Percentiles rank a stretch among this genome's conserved stretches.
Evolutionary conservation across 2,888 invertebrate species (phyloP).

Genomic region (Drosophila affinis): DNA sequence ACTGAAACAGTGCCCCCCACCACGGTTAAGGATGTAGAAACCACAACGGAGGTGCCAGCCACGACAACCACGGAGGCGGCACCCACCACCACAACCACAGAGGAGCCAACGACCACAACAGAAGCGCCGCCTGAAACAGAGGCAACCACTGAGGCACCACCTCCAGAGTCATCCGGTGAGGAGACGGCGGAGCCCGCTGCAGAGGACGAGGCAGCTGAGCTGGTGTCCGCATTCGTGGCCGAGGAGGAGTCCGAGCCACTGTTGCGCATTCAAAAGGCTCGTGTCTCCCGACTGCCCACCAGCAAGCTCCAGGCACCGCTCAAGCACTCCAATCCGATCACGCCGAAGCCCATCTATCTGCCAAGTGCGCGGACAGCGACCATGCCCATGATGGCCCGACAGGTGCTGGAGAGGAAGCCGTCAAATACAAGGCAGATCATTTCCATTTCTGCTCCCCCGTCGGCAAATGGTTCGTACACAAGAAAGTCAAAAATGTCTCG

Average conservation of each 20-base stretch:
- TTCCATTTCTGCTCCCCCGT: conserved; percentile 28
- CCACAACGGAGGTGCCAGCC: conserved; percentile 34
- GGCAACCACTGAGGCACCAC: conserved; percentile 47
- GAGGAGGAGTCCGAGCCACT: conserved; percentile 74
- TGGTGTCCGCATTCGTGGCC: conserved; percentile 76
- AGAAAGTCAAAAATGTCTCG: conserved; percentile 47
- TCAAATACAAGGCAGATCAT: conserved; percentile 18
- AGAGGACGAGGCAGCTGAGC: conserved; percentile 72
- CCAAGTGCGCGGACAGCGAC: conserved; percentile 61
- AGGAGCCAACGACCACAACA: conserved; percentile 43
- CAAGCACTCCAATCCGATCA: conserved; percentile 64
- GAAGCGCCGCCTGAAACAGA: conserved; percentile 52
- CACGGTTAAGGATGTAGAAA: conserved; percentile 33
- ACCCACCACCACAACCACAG: conserved; percentile 49
- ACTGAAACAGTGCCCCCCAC: conserved; percentile 47
- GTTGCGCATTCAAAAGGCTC: conserved; percentile 76
- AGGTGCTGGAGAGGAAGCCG: conserved; percentile 43
- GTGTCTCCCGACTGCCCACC: conserved; percentile 70
- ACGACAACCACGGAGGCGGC: conserved; percentile 50
- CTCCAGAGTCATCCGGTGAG: conserved; percentile 53
- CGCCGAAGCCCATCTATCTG: conserved; percentile 67
- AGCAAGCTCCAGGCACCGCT: conserved; percentile 78
- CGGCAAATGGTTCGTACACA: conserved; percentile 20
- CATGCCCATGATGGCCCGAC: conserved; percentile 67
- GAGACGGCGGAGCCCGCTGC: conserved; percentile 53